Percentiles rank a stretch among this genome's conserved stretches.
These are phyloP conservation scores for Heliothis peltigera DNA, from an alignment of 2,888 invertebrate genomes.

Conservation along the genomic window DNA sequence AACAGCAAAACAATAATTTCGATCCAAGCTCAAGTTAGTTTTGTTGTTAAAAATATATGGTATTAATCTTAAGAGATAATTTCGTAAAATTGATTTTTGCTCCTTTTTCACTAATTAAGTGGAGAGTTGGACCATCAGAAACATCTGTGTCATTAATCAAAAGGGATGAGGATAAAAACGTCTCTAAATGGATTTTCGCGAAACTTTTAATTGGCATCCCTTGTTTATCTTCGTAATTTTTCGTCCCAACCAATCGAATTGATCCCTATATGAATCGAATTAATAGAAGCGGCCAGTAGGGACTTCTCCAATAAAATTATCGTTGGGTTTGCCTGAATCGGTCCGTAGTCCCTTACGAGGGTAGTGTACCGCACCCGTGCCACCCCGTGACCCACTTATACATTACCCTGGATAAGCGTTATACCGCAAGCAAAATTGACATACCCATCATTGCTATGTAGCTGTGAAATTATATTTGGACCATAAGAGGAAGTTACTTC, in stretches of 20 bases:
- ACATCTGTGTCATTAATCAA: slow-evolving; percentile 18
- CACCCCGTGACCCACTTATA: slow-evolving; percentile 82
- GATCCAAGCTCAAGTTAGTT: neutral
- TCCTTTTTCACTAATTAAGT: slow-evolving; percentile 27
- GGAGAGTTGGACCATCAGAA: neutral
- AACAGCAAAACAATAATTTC: too few relatives aligned
- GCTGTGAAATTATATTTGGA: slow-evolving; percentile 58
- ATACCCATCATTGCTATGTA: slow-evolving; percentile 60
- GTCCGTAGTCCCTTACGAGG: slow-evolving; percentile 45
- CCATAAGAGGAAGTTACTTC: slow-evolving; percentile 32
- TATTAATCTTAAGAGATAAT: neutral
- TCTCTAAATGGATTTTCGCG: slow-evolving; percentile 10
- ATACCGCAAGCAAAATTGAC: slow-evolving; percentile 68
- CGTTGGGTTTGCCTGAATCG: slow-evolving; percentile 62
- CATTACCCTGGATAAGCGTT: slow-evolving; percentile 64
- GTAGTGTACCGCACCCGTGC: slow-evolving; percentile 60
- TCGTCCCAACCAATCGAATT: slow-evolving; percentile 52
- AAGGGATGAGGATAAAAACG: neutral
- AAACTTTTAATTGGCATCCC: slow-evolving; percentile 50
- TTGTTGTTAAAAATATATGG: neutral
- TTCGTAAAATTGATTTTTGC: neutral
- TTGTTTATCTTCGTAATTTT: slow-evolving; percentile 50
- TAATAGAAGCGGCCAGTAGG: slow-evolving; percentile 61
- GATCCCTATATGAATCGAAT: slow-evolving; percentile 61
- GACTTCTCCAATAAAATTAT: slow-evolving; percentile 71